Evolutionary conservation across 2,113 vertebrate genomes (phyloP), one percentile per base, ranked within the genome.

Genomic region (Seriola dumerili): DNA sequence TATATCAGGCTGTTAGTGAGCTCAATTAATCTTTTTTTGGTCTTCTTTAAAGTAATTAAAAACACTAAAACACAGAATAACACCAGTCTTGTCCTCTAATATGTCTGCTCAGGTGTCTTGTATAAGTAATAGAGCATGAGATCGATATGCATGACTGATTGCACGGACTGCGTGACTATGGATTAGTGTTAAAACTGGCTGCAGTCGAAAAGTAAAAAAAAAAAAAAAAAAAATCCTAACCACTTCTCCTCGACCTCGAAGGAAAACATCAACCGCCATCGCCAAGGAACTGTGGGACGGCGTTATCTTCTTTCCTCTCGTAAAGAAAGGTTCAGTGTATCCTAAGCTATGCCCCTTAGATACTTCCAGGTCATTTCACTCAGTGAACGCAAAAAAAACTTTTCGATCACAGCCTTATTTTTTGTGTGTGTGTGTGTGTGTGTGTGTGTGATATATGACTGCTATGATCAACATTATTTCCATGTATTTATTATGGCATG

Each of bases 141-240:
- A 23, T 57, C 54, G 16, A 5, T 61, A 42, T 74, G 62, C 83
- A 85, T 88, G 72, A 61, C 46, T 65, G 5, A 71, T 34, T 80
- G 80, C 86, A 85, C 46, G 73, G 1, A 46, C 16, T 76, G 61
- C 81, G 82, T 88, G 66, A 63, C 57, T 64, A 16, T 19, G 34
- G 29, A 62, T 21, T 11, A 11, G 7, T 17, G 21, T 59, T 50
- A 16, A 65, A 64, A n/a, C 13, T 25, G 40, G 40, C 8, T 8
- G 40, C 10, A 2, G 8, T 42, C 40, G 10, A 42, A 42, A 42
- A 42, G 40, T 42, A 2, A 1, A 42, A 42, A 42, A 10, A 40
- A 40, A 10, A 10, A 23, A 23, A 23, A 23, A 23, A 42, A 42
- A 42, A 8, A 42, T 42, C 40, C 40, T 42, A 36, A 36, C 4